These are phyloP conservation scores for Sus cebifrons DNA, from an alignment of 2,797 vertebrate genomes.

Conservation along the genomic window DNA sequence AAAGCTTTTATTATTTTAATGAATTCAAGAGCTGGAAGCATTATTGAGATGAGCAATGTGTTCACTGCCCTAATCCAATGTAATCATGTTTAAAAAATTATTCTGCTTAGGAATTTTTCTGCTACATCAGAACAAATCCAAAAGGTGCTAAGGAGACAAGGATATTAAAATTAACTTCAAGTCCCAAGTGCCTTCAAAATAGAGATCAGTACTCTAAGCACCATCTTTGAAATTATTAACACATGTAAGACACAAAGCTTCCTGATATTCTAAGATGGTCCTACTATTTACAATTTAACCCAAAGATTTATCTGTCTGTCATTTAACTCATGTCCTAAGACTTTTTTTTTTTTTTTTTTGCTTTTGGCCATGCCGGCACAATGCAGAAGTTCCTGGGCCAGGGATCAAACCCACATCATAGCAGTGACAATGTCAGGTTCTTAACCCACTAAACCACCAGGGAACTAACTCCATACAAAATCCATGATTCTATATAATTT, in stretches of 20 bases:
- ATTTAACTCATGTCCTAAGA: not conserved
- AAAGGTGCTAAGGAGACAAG: constrained; percentile 65
- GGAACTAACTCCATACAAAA: not conserved
- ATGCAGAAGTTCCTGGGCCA: too few relatives aligned
- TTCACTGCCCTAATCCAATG: constrained; percentile 76
- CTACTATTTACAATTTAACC: not conserved
- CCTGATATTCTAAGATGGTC: not conserved
- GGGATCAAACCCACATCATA: too few relatives aligned
- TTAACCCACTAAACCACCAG: too few relatives aligned
- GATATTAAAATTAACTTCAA: constrained; percentile 66
- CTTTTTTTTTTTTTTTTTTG: too few relatives aligned
- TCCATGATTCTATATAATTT: not conserved
- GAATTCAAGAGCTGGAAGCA: constrained; percentile 86
- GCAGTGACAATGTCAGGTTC: too few relatives aligned
- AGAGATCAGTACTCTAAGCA: constrained; percentile 20
- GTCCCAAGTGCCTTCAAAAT: constrained; percentile 61
- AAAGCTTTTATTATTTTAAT: constrained; percentile 89
- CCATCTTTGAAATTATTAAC: not conserved
- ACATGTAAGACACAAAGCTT: not conserved
- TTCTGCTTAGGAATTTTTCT: constrained; percentile 79
- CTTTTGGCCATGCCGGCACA: too few relatives aligned
- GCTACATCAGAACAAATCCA: constrained; percentile 79
- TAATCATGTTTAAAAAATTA: constrained; percentile 86
- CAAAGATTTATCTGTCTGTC: not conserved
- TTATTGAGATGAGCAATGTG: constrained; percentile 81